Percentiles rank a stretch among this genome's conserved stretches.
These are phyloP conservation scores for Pseudopodoces humilis DNA, from an alignment of 2,113 vertebrate species.

Conservation along the genomic window DNA sequence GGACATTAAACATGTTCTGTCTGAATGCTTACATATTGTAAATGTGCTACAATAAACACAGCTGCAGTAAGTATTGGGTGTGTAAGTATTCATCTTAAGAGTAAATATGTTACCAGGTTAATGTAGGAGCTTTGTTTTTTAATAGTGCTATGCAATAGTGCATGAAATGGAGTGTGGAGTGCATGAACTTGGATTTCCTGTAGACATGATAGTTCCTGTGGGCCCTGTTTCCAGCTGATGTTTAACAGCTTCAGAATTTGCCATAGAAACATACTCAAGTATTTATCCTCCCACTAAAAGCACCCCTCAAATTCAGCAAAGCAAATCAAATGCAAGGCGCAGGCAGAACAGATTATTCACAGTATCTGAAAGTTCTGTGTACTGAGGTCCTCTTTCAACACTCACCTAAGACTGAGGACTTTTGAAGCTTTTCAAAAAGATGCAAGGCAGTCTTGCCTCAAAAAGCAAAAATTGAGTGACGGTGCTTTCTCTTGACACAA, in stretches of 20 bases:
- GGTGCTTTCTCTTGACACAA: not conserved
- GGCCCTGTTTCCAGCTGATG: not conserved
- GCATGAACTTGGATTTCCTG: not conserved
- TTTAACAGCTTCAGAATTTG: not conserved
- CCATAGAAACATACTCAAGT: not conserved
- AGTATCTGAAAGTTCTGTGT: not conserved
- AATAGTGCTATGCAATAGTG: not conserved
- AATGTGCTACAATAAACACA: slow-evolving; percentile 50
- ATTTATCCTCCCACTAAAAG: not conserved
- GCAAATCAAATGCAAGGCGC: not conserved
- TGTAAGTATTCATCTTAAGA: not conserved
- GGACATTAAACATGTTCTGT: not conserved
- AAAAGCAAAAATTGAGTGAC: not conserved
- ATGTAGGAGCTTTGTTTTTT: not conserved
- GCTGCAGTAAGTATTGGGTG: not conserved
- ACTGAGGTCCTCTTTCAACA: not conserved
- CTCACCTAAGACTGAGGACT: not conserved
- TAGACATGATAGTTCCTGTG: not conserved
- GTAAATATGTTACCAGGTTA: not conserved
- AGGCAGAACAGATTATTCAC: not conserved
- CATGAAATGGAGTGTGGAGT: not conserved
- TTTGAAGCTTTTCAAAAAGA: not conserved
- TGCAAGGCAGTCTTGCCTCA: not conserved
- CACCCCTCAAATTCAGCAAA: not conserved
- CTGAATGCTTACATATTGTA: slow-evolving; percentile 36